Base-by-base conservation (phyloP, 1,140 invertebrate species). In the Zaprionus camerounensis region DNA sequence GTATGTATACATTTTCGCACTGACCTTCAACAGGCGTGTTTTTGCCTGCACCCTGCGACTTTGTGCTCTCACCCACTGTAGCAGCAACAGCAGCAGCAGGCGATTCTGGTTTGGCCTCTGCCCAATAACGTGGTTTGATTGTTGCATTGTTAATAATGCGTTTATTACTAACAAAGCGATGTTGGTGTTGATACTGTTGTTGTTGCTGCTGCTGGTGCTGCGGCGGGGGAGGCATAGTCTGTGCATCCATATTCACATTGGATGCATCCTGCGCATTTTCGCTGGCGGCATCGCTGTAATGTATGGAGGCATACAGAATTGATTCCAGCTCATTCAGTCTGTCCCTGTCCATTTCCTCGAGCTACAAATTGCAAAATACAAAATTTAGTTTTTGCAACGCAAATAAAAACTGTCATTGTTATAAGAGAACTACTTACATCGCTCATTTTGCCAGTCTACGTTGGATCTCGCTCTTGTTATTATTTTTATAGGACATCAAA, bases 301-400 rank as follows among this genome's bases (percentile, higher is more conserved):
- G 80, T 71, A 93, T 85, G 73, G 92, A 91, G 36, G 92, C 90
- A 62, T 93, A 93, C 0, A 93, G 82, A 64, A 87, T 88, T 51
- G 92, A 88, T 75, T 93, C 93, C 34, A 93, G 70, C 62, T 93
- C 91, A 85, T 94, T 87, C 24, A 94, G 73, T 41, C 78, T 75
- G 24, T 92, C 91, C 44, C 67, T 80, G 55, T 92, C 91, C 64
- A 92, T 72, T 62, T 88, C 84, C 24, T 92, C 91, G 55, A 92
- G 78, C 91, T 92, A 46, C 31, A 61, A 69, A 53, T 34, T 34
- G 65, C 49, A 7, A 69, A 12, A 17, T 6, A 36, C 1, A 3
- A 20, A 57, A 6, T 58, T 51, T 28, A 12, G n/a, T 3, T 11
- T 4, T 22, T 58, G 38, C 46, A 38, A 49, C 11, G 13, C 12